Evolutionary conservation across 2,888 invertebrate genomes (phyloP), one percentile per base, ranked within the genome.

Genomic region (Drosophila mercatorum): DNA sequence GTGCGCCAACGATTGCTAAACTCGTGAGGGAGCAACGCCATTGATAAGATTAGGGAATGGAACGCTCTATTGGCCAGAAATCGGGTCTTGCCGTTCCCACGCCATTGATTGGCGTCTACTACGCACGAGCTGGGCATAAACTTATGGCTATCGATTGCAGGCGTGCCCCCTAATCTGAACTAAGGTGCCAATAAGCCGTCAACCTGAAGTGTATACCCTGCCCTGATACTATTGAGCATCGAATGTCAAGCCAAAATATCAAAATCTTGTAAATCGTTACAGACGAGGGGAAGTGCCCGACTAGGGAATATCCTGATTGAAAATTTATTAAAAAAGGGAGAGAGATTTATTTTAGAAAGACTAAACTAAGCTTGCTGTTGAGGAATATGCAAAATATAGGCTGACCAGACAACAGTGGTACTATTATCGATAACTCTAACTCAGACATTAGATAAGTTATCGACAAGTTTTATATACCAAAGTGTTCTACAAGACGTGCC

Each of bases 21-120:
- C 11, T 22, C n/a, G 3, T 40, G 38, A 5, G 26, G 12, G 8
- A 40, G 40, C 57, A n/a, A 12, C 5, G 22, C 11, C 31, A 31
- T 55, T 63, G 69, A 69, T 70, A 41, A 69, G 69, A 62, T 70
- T 57, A 62, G 10, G 12, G 6, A 14, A 44, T n/a, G 49, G 17
- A 38, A 17, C 26, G 10, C 22, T 34, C n/a, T 22, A 14, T 34
- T 22, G 57, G 34, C 3, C 26, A 44, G 36, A 26, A 36, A 10
- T 36, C n/a, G 5, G 22, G 10, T 57, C 17, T 11, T 10, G n/a
- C 46, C 43, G n/a, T 70, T 70, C 70, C 69, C 70, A 70, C 70
- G 70, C 56, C 56, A 62, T 40, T 12, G 26, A n/a, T 52, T 44
- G 56, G 41, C 49, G 44, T 38, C 2, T 40, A 34, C 7, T 36